A percentile compares a stretch with the other conserved stretches of the same genome.
phyloP scores from a whole-genome alignment of 2,797 vertebrate species.

The Chaenodraco wilsoni region DNA sequence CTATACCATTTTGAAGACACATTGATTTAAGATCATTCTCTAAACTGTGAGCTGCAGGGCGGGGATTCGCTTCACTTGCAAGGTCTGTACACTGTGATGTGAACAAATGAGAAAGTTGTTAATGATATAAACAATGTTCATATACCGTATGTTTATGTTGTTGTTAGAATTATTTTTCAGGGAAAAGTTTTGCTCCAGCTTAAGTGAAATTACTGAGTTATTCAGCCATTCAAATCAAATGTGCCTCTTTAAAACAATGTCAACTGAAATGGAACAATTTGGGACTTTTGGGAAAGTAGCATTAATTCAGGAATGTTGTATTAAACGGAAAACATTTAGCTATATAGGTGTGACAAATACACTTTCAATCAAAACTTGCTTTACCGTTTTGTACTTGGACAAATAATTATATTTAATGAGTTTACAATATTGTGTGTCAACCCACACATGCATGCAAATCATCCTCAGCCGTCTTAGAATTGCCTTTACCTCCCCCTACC shows the following conservation, averaged over 20 bases:
- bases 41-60: slow-evolving; percentile 19
- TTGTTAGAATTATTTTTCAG: not conserved
- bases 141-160: not conserved
- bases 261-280: not conserved
- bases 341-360: not conserved
- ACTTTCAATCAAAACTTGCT: not conserved
- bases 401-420: slow-evolving; percentile 24
- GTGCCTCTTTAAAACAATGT: not conserved
- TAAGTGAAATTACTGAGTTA: not conserved
- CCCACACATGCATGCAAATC: slow-evolving; percentile 31
- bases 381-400: not conserved
- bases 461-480: slow-evolving; percentile 28
- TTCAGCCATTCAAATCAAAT: slow-evolving; percentile 9
- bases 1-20: slow-evolving; percentile 13
- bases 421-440: slow-evolving; percentile 12
- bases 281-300: not conserved
- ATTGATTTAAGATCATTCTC: slow-evolving; percentile 35
- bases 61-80: slow-evolving; percentile 21
- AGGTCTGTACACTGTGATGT: slow-evolving; percentile 13
- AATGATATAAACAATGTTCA: not conserved
- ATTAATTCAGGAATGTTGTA: not conserved
- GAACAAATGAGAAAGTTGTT: slow-evolving; percentile 16
- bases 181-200: not conserved
- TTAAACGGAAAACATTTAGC: not conserved
- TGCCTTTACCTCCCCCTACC: slow-evolving; percentile 32